These are phyloP conservation scores for Sitophilus oryzae DNA, from an alignment of 1,140 invertebrate species.

Conservation along the genomic window DNA sequence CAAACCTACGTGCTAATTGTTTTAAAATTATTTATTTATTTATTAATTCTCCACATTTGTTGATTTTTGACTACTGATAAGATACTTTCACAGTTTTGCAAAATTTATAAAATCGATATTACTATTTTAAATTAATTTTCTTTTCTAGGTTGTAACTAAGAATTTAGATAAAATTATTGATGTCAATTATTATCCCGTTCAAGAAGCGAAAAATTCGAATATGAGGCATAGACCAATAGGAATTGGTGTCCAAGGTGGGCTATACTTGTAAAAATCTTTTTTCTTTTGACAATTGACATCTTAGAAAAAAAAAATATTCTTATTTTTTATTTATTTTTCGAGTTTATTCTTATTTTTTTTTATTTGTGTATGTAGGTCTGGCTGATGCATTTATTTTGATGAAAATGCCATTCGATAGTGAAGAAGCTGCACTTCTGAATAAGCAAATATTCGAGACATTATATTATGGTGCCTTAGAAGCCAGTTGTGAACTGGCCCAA, in stretches of 20 bases:
- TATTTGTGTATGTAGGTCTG: constrained; percentile 51
- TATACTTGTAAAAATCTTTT: not conserved
- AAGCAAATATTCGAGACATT: constrained; percentile 97
- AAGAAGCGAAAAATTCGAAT: constrained; percentile 84
- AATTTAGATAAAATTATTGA: constrained; percentile 99
- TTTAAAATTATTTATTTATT: too few relatives aligned
- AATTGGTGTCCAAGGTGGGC: constrained; percentile 68
- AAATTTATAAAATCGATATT: too few relatives aligned
- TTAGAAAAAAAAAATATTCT: too few relatives aligned
- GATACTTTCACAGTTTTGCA: too few relatives aligned
- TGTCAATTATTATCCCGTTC: constrained; percentile 92
- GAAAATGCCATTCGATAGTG: constrained; percentile 86
- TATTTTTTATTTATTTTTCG: too few relatives aligned
- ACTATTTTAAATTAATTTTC: constrained; percentile 53
- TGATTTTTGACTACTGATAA: too few relatives aligned
- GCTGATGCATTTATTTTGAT: constrained; percentile 96
- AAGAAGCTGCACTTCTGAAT: constrained; percentile 82
- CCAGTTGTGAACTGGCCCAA: constrained; percentile 92
- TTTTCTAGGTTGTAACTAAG: constrained; percentile 60
- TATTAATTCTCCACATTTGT: too few relatives aligned
- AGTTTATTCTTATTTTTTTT: too few relatives aligned
- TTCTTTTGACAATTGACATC: too few relatives aligned
- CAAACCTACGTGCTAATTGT: too few relatives aligned
- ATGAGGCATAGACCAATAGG: constrained; percentile 90
- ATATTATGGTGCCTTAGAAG: constrained; percentile 94